Evolutionary conservation across 2,113 vertebrate genomes (phyloP), one percentile per base, ranked within the genome.

Genomic region (Pao palembangensis): DNA sequence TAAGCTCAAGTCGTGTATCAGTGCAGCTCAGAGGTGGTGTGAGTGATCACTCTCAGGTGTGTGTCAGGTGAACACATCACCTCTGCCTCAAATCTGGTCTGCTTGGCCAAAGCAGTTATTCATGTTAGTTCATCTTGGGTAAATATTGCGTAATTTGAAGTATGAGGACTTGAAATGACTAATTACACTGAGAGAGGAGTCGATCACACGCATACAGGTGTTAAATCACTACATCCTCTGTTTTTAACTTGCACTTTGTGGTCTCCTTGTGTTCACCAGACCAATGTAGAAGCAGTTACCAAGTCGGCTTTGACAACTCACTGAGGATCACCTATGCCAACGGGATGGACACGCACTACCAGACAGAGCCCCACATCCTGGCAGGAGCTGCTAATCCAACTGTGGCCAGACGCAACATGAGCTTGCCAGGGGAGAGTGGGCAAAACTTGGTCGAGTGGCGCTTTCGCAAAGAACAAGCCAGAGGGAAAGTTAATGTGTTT

Each of bases 361-460:
- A 98, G 69, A 98, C 96, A 0, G 97, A 99, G 80, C 96, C 97
- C 0, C 96, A 99, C 0, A 92, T 98, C 62, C 85, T 98, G 88
- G 94, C 95, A 7, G 97, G 96, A 43, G 93, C 97, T 0, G 94
- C 95, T 58, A 98, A 95, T 67, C 97, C 97, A 0, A 98, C 94
- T 0, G 91, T 98, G 46, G 95, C 95, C 71, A 93, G 95, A 56
- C 93, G 96, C 69, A 99, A 99, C 83, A 95, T 99, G 93, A 98
- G 95, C 7, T 88, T 99, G 8, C 96, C 97, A 0, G 95, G 95
- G 3, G 96, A 98, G 63, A 94, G 95, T 0, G 96, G 96, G 34
- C 96, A 97, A 64, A 99, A 98, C 75, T 73, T 98, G 85, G 96
- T 98, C 23, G 97, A 99, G 57, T 99, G 97, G 97, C 90, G 97